A percentile compares a stretch with the other conserved stretches of the same genome.
These are phyloP conservation scores for Melinopterus prodromus DNA, from an alignment of 2,888 invertebrate species.

Conservation along the genomic window DNA sequence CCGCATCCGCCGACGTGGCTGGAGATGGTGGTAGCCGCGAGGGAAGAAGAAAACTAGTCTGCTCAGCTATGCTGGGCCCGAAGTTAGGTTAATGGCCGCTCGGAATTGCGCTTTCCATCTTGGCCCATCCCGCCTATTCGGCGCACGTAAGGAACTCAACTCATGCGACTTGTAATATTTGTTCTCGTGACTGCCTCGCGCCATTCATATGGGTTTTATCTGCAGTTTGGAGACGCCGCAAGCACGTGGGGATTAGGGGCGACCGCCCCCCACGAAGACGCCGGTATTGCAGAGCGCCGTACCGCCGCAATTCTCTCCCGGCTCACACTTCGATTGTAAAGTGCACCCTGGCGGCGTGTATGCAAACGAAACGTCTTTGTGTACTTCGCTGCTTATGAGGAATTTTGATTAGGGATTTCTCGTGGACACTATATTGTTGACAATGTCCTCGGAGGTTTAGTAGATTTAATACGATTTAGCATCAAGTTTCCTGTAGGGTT, in stretches of 20 bases:
- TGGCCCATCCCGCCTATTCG: slow-evolving; percentile 63
- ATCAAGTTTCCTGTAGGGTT: no score
- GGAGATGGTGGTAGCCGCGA: neutral
- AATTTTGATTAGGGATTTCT: neutral
- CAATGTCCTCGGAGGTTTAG: no score
- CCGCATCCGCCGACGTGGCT: neutral
- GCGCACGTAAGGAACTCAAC: slow-evolving; percentile 62
- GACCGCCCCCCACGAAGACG: neutral
- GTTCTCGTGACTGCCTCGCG: slow-evolving; percentile 52
- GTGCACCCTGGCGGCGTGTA: neutral
- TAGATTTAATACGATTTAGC: no score
- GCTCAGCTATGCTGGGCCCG: slow-evolving; percentile 66
- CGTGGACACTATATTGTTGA: no score
- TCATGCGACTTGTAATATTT: slow-evolving; percentile 62
- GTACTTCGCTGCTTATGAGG: neutral
- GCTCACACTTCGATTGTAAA: neutral
- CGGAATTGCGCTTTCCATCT: slow-evolving; percentile 77
- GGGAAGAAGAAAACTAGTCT: slow-evolving; percentile 51
- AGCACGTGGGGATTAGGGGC: slow-evolving; percentile 55
- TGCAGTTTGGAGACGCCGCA: slow-evolving; percentile 56
- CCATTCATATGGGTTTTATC: slow-evolving; percentile 59
- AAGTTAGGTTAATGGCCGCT: slow-evolving; percentile 75
- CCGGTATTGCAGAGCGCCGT: neutral
- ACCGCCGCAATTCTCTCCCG: neutral
- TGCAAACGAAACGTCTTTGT: neutral